Evolutionary conservation across 2,113 vertebrate species (phyloP), one percentile per base, ranked within the genome.

Genomic region (Rhinoderma darwinii): DNA sequence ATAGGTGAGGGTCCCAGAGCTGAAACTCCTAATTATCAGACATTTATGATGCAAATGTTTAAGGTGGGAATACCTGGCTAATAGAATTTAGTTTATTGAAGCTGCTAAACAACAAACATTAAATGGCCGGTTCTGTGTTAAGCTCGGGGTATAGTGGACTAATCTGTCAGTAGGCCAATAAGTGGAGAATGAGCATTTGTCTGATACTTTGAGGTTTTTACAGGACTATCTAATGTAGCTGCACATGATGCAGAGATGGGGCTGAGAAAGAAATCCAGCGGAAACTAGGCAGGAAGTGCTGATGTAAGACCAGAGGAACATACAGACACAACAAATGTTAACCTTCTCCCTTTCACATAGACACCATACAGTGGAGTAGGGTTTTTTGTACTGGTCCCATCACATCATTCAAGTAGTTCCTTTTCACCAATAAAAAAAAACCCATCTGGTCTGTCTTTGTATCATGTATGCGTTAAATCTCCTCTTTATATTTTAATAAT

Each of bases 231-330:
- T 22, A 18, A 66, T 32, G 30, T 35, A 66, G 63, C 30, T 66
- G 63, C 14, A 35, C 32, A 70, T 35, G 17, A 37, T 70, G 35
- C 10, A 17, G 20, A 20, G 27, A 30, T 32, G 35, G n/a, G 14
- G 15, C 44, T 76, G 8, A 76, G n/a, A 51, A n/a, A 50, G 75
- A 77, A 44, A 76, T n/a, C 7, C 75, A 50, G 8, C n/a, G 75
- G 75, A 77, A 51, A 27, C 32, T 35, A 51, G 51, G 44, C 37
- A 77, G 75, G 75, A 77, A 50, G 25, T 77, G 47, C 47, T 77
- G 74, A 77, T 77, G 50, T 72, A 35, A 72, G 68, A 72, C 12
- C 68, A 37, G 15, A 39, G 37, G 6, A 37, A 10, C 20, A 11
- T 35, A 4, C 4, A 70, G 32, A 70, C 37, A 47, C 44, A 9